Base-by-base conservation (phyloP, 2,797 vertebrate species). In the Cuculus canorus region DNA sequence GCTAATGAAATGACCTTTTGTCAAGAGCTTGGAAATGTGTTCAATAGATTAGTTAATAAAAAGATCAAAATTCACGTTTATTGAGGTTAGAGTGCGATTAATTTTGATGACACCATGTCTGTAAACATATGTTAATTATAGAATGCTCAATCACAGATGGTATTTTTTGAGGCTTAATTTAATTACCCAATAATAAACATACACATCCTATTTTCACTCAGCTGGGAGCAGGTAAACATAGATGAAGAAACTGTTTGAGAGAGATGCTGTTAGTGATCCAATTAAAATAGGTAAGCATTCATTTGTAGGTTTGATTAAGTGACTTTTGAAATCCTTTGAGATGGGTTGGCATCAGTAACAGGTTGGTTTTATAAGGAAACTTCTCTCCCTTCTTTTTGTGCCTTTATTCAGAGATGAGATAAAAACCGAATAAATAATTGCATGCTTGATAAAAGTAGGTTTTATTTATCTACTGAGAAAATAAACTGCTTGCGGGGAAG, bases 91-190 rank as follows among this genome's bases (percentile, higher is more conserved):
- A 66, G 43, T 9, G 17, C 5, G 21, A 61, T 66, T 80, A 72
- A 50, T 93, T 90, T 66, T 69, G 61, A 35, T 91, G 69, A 33
- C 73, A 53, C 32, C 1, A 0, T 53, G 21, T 91, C 79, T 86
- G 63, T 79, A 94, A 91, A 81, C 90, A 45, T 33, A 30, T 15
- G 50, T 82, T 92, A 95, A 95, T 92, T 96, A 86, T 54, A 91
- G 63, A 69, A 56, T 5, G 37, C 50, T 76, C 72, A 30, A 66
- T 86, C 86, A 54, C 70, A 86, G 85, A 48, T 72, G 71, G 13
- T 43, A 13, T 47, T 52, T 64, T 61, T 79, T 83, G 54, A 63
- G 32, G 28, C 35, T 91, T 84, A 56, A 88, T 94, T 93, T 30
- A 91, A 86, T 92, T 84, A 60, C 25, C 35, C 39, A 14, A 1